phyloP scores from a whole-genome alignment of 2,888 invertebrate genomes.

The Caenorhabditis wallacei region DNA sequence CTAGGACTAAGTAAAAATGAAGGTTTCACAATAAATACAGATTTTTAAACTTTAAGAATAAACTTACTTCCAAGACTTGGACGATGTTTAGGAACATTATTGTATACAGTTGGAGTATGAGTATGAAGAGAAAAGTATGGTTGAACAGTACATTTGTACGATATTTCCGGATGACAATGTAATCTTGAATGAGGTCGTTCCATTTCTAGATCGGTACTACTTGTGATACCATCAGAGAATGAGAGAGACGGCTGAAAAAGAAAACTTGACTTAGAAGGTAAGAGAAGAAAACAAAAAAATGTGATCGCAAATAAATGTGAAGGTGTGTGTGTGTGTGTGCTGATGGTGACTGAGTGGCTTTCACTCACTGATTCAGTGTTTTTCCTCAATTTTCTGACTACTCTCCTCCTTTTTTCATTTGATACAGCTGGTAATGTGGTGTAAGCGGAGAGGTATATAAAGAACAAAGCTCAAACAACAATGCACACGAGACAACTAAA shows the following conservation, averaged over 20 bases:
- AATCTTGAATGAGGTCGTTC: constrained; percentile 56
- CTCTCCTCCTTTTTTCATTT: not conserved
- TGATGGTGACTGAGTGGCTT: constrained; percentile 5
- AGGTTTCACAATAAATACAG: not conserved
- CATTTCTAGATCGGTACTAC: constrained; percentile 60
- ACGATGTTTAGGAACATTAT: constrained; percentile 38
- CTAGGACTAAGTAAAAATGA: not conserved
- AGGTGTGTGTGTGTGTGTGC: constrained; percentile 26
- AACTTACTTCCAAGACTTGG: constrained; percentile 61
- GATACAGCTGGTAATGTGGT: constrained; percentile 34
- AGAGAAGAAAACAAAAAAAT: constrained; percentile 21
- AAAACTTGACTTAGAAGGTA: constrained; percentile 46
- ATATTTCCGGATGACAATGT: constrained; percentile 55
- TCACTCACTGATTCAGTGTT: constrained; percentile 44
- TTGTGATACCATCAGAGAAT: constrained; percentile 57
- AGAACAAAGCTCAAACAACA: constrained; percentile 51
- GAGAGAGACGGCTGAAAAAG: constrained; percentile 65
- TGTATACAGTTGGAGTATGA: constrained; percentile 41
- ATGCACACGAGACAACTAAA: constrained; percentile 14
- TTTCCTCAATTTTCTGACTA: constrained; percentile 17
- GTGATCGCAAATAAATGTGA: constrained; percentile 14
- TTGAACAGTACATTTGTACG: constrained; percentile 61
- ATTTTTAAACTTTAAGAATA: not conserved
- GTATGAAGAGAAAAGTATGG: constrained; percentile 55
- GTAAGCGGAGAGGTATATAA: constrained; percentile 14